phyloP scores from a whole-genome alignment of 2,888 invertebrate species.

The Bhutanitis thaidina region DNA sequence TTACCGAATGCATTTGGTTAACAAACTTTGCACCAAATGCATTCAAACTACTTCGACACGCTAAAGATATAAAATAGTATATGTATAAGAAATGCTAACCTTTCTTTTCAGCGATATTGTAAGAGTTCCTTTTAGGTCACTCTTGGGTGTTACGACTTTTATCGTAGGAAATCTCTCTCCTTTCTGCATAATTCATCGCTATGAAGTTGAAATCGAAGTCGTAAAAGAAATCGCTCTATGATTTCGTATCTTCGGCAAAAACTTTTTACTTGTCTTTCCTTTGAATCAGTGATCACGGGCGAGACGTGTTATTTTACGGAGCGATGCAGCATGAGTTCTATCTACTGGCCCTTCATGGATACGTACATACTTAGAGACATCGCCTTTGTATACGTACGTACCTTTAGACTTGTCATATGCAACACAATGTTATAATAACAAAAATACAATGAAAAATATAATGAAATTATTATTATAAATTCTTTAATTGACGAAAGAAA shows the following conservation, averaged over 20 bases:
- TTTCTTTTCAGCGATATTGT: conserved; percentile 35
- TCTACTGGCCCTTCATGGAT: no score
- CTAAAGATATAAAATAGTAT: not conserved
- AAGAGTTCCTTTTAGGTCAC: conserved; percentile 69
- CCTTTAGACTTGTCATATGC: no score
- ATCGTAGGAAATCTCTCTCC: conserved; percentile 76
- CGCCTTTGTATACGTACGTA: no score
- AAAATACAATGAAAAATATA: no score
- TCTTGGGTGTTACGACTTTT: conserved; percentile 75
- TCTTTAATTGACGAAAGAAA: no score
- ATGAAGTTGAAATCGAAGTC: conserved; percentile 79
- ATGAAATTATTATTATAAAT: no score
- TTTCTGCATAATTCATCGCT: conserved; percentile 78
- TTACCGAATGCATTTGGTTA: no score
- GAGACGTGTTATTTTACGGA: conserved; percentile 41
- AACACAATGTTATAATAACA: no score
- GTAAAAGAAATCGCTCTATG: conserved; percentile 80
- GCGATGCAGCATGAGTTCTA: conserved; percentile 5
- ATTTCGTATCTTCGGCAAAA: conserved; percentile 75
- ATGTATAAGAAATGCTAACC: conserved; percentile 12
- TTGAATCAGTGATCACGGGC: conserved; percentile 58
- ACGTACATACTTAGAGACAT: no score
- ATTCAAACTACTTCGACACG: not conserved
- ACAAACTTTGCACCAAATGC: no score
- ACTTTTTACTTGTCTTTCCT: conserved; percentile 70